phyloP scores from a whole-genome alignment of 2,888 invertebrate species.

The Notocelia uddmanniana region DNA sequence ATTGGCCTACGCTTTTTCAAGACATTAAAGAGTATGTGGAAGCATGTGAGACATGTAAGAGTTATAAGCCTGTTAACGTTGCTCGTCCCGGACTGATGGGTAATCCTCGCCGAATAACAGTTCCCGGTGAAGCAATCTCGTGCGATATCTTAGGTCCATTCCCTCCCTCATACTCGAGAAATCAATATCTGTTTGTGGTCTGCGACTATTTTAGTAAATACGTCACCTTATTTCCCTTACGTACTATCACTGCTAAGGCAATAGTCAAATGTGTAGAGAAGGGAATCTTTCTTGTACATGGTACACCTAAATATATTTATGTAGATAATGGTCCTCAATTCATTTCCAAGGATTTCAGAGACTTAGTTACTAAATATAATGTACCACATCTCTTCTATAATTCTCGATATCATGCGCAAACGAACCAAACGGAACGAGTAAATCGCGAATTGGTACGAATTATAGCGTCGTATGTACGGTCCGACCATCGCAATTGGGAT shows the following conservation, averaged over 20 bases:
- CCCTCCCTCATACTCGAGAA: not conserved
- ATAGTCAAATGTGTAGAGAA: constrained; percentile 2
- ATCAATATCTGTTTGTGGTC: not conserved
- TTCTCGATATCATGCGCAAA: too few species aligned
- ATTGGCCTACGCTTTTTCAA: constrained; percentile 4
- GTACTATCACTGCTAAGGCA: not conserved
- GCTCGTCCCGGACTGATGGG: constrained; percentile 7
- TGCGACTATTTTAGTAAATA: constrained; percentile 7
- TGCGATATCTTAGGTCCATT: not conserved
- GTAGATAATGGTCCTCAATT: constrained; percentile 1
- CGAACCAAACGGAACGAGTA: too few species aligned
- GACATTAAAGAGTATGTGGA: not conserved
- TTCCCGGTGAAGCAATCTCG: too few species aligned
- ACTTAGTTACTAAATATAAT: too few species aligned
- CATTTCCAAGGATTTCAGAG: too few species aligned
- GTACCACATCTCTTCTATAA: too few species aligned
- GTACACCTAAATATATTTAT: not conserved
- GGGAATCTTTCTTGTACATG: constrained; percentile 2
- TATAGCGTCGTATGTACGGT: not conserved
- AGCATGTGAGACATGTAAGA: not conserved
- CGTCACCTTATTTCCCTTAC: not conserved
- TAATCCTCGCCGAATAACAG: not conserved
- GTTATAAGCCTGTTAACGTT: constrained; percentile 1
- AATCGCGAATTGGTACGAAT: not conserved
- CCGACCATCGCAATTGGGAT: constrained; percentile 1